Evolutionary conservation across 2,888 invertebrate species (phyloP).

Genomic region (Nomada ferruginata): DNA sequence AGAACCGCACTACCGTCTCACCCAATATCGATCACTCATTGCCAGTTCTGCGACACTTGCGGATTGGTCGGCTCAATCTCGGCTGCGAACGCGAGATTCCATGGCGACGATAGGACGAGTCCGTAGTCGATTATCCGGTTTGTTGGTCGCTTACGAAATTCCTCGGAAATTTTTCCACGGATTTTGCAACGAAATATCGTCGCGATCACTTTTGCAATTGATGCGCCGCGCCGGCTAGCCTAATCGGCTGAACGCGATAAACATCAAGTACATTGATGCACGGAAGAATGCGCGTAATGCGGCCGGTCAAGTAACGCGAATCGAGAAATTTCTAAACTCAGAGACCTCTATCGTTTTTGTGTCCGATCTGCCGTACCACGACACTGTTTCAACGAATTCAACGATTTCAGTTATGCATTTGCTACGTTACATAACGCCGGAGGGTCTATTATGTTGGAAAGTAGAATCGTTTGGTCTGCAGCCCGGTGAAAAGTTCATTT

Average conservation of each 20-base stretch:
- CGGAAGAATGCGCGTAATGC: slow-evolving; percentile 54
- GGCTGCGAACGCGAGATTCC: not conserved
- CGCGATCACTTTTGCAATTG: slow-evolving; percentile 18
- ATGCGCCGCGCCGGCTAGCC: too few relatives aligned
- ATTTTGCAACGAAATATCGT: slow-evolving; percentile 27
- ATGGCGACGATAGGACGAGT: not conserved
- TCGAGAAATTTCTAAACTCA: slow-evolving; percentile 54
- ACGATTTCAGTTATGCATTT: not conserved
- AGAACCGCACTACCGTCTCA: slow-evolving; percentile 1
- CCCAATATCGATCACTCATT: not conserved
- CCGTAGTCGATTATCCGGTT: slow-evolving; percentile 14
- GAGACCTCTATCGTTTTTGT: slow-evolving; percentile 40
- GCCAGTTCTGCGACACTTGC: not conserved
- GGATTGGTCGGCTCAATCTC: not conserved
- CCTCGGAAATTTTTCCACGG: not conserved
- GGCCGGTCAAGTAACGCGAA: slow-evolving; percentile 25
- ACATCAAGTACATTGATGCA: not conserved
- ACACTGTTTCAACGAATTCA: not conserved
- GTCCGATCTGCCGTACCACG: not conserved
- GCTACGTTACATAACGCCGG: slow-evolving; percentile 34
- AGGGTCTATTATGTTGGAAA: slow-evolving; percentile 41
- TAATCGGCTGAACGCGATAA: not conserved
- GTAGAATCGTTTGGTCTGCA: slow-evolving; percentile 28
- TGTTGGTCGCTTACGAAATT: slow-evolving; percentile 35
- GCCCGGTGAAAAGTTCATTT: not conserved